Evolutionary conservation across 2,888 invertebrate genomes (phyloP).

Genomic region (Epistrophe grossulariae): DNA sequence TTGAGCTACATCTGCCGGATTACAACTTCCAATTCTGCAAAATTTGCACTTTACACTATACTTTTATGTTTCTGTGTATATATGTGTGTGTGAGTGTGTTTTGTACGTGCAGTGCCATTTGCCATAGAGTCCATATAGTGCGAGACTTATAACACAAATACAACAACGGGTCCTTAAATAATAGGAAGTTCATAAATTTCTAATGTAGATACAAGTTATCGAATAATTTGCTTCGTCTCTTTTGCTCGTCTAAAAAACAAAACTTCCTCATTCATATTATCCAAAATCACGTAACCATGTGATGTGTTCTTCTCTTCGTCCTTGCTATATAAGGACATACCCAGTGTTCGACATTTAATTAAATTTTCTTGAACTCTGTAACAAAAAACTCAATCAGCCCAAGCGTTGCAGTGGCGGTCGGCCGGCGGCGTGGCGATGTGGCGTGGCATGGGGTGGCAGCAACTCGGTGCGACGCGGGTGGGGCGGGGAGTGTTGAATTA

Average conservation of each 20-base stretch:
- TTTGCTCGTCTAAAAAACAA: conserved; percentile 23
- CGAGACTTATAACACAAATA: not conserved
- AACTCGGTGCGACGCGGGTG: not conserved
- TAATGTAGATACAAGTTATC: conserved; percentile 70
- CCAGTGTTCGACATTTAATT: conserved; percentile 71
- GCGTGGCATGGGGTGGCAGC: not conserved
- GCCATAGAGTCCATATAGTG: not conserved
- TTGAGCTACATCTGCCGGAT: conserved; percentile 69
- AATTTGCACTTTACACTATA: conserved; percentile 61
- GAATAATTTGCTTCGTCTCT: conserved; percentile 62
- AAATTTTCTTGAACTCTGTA: conserved; percentile 49
- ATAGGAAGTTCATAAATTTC: conserved; percentile 63
- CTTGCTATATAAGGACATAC: conserved; percentile 30
- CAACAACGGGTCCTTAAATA: conserved; percentile 29
- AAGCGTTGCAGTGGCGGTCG: not conserved
- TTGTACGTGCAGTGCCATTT: conserved; percentile 18
- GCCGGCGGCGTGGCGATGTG: not conserved
- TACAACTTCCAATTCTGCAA: conserved; percentile 49
- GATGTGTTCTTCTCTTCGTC: conserved; percentile 9
- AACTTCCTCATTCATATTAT: conserved; percentile 37
- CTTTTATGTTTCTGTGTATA: conserved; percentile 2
- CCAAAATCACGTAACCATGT: conserved; percentile 44
- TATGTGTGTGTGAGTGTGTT: not conserved
- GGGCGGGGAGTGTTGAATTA: conserved; percentile 6
- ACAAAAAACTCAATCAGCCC: conserved; percentile 38